These are phyloP conservation scores for Leptinotarsa rubiginosa DNA, from an alignment of 2,888 invertebrate species.

Conservation along the genomic window DNA sequence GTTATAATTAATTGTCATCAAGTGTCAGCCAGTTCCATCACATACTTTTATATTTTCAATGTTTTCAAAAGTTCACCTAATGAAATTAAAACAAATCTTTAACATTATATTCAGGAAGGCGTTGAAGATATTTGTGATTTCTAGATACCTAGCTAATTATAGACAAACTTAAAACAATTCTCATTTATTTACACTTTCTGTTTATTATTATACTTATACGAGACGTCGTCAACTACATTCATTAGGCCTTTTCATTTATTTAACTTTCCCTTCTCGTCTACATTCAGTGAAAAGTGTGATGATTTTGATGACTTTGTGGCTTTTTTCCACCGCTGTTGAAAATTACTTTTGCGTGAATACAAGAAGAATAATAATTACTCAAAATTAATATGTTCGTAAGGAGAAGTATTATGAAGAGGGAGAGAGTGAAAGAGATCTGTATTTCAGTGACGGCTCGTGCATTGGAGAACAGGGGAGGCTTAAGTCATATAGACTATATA, in stretches of 20 bases:
- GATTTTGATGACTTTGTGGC: neutral
- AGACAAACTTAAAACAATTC: slow-evolving; percentile 34
- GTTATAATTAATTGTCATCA: too few relatives aligned
- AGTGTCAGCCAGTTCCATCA: too few relatives aligned
- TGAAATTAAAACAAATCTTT: neutral
- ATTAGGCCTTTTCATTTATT: slow-evolving; percentile 19
- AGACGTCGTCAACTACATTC: slow-evolving; percentile 9
- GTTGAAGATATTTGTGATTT: slow-evolving; percentile 28
- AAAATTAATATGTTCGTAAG: too few relatives aligned
- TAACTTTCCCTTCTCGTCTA: slow-evolving; percentile 1
- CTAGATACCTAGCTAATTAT: slow-evolving; percentile 33
- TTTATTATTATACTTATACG: slow-evolving; percentile 21
- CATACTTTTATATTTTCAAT: neutral
- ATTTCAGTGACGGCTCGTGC: too few relatives aligned
- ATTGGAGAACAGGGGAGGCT: too few relatives aligned
- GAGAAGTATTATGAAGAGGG: too few relatives aligned
- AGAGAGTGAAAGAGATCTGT: too few relatives aligned
- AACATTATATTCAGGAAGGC: neutral
- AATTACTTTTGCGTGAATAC: too few relatives aligned
- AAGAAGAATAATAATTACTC: too few relatives aligned
- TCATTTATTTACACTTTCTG: slow-evolving; percentile 24
- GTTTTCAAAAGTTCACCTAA: neutral
- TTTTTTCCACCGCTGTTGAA: too few relatives aligned
- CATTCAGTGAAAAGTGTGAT: neutral
- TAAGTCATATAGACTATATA: too few relatives aligned